Evolutionary conservation across 2,888 invertebrate genomes (phyloP).

Genomic region (Caradrina clavipalpis): DNA sequence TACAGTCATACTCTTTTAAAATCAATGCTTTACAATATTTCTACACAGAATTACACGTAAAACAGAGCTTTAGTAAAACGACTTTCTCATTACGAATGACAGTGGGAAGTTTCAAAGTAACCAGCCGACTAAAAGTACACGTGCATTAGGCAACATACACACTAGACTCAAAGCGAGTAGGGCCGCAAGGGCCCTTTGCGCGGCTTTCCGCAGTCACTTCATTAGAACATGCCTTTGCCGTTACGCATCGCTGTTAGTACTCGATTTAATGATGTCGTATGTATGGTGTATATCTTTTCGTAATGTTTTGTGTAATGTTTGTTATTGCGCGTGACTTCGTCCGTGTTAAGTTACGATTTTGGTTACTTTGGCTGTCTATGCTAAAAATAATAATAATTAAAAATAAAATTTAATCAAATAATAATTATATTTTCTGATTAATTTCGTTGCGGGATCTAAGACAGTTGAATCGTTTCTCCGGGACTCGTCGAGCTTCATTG

Average conservation of each 20-base stretch:
- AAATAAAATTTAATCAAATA: too few relatives aligned
- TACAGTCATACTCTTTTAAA: too few relatives aligned
- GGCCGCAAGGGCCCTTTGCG: constrained; percentile 36
- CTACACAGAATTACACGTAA: too few relatives aligned
- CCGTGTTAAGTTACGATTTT: too few relatives aligned
- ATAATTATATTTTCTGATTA: too few relatives aligned
- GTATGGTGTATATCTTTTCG: neutral
- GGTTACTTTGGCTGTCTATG: too few relatives aligned
- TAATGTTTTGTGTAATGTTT: neutral
- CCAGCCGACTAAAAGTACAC: constrained; percentile 10
- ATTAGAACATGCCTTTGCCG: constrained; percentile 50
- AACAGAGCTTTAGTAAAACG: neutral
- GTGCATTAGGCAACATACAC: constrained; percentile 43
- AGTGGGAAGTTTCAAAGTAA: constrained; percentile 10
- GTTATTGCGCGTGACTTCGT: too few relatives aligned
- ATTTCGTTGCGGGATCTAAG: too few relatives aligned
- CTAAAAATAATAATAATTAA: too few relatives aligned
- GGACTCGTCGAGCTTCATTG: too few relatives aligned
- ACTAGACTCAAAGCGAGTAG: constrained; percentile 45
- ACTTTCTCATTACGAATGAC: constrained; percentile 8
- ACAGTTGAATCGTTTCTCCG: too few relatives aligned
- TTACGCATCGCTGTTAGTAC: constrained; percentile 22
- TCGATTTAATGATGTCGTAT: constrained; percentile 40
- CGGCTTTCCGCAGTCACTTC: constrained; percentile 52
- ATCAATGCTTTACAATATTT: too few relatives aligned